Evolutionary conservation across 35 echinoderm and acorn worm species (phyloP).

Genomic region (Lytechinus variegatus): DNA sequence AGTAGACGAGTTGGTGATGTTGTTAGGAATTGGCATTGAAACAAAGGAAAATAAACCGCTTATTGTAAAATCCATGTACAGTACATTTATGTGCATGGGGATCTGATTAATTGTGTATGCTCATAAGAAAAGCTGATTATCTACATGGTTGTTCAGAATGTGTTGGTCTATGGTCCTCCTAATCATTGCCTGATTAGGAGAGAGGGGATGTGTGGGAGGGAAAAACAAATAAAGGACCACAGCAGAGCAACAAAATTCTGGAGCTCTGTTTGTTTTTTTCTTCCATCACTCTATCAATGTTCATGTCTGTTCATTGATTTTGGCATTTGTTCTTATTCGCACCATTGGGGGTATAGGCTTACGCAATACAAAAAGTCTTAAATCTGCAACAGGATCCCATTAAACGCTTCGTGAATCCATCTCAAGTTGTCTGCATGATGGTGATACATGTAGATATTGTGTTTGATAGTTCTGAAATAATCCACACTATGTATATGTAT

Average conservation of each 20-base stretch:
- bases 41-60: no score
- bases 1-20: no score
- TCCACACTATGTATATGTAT: no score
- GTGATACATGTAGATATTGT: no score
- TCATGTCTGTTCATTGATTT: neutral
- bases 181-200: neutral
- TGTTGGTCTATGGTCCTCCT: neutral
- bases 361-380: neutral
- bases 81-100: no score
- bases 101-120: neutral
- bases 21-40: no score
- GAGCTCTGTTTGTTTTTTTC: neutral
- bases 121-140: neutral
- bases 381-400: neutral
- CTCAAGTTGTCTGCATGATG: neutral
- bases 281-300: neutral
- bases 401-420: neutral
- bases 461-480: no score
- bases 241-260: neutral
- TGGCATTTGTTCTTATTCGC: neutral
- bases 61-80: no score
- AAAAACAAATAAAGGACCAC: conserved; percentile 4
- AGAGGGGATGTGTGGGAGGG: neutral
- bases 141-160: neutral
- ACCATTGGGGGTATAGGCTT: neutral